Evolutionary conservation across 2,113 vertebrate genomes (phyloP), one percentile per base, ranked within the genome.

Genomic region (Rhinoptilus africanus): DNA sequence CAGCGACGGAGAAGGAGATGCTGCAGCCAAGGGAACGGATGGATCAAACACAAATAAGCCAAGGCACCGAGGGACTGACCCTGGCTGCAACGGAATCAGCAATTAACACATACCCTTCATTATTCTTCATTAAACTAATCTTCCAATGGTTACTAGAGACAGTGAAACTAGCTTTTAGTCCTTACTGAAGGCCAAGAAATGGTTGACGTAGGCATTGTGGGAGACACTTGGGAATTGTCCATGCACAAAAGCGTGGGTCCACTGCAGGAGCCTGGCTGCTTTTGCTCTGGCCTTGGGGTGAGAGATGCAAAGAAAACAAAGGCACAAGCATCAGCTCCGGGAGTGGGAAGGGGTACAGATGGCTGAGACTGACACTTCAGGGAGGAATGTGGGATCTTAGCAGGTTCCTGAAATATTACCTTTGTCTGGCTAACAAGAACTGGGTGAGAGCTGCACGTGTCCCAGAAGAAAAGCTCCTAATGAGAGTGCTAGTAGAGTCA

Each of bases 281-380:
- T 87, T 62, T 34, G 15, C 23, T 74, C 53, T 2, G 3, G 45
- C 41, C 63, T 47, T 45, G 37, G 37, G 63, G 41, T 16, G 43
- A 64, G 39, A 64, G 57, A 76, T 11, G 10, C 14, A 21, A 60
- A 60, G 85, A 2, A 81, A 89, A 76, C 62, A 85, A 69, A 95
- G 89, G 80, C 60, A 83, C 4, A 0, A 74, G 80, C 63, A 15
- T 1, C 12, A 2, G 20, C 22, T 66, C 34, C 8, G 54, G 83
- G 41, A 53, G 92, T 83, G 71, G 91, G 85, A 88, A 93, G 82
- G 89, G 88, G 75, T 73, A 59, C 96, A 95, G 94, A 92, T 95
- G 96, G 92, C 82, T 66, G 78, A 92, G 95, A 34, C 92, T 97
- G 96, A 32, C 92, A 83, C 92, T 62, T 85, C 35, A 13, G 67